Percentiles rank a stretch among this genome's conserved stretches.
Conservation (phyloP, 2,797 vertebrate genomes). For the Cossypha heuglini region DNA sequence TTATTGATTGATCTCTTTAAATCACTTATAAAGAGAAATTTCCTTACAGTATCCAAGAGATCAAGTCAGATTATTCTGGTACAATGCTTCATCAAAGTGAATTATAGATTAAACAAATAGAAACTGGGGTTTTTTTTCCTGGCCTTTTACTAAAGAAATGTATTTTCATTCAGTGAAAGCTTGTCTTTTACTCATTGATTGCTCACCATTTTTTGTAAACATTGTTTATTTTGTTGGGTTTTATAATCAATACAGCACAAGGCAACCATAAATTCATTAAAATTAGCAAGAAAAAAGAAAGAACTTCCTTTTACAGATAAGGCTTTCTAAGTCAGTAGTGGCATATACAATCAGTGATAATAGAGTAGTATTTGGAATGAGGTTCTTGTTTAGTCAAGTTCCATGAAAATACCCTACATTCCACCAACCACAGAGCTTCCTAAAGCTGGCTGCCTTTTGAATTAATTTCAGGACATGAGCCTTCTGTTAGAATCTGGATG, state of each 20-base stretch:
- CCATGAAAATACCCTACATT: not conserved
- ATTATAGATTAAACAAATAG: constrained; percentile 9
- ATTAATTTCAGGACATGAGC: not conserved
- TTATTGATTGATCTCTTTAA: not conserved
- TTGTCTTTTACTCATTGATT: not conserved
- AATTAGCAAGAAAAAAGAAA: not conserved
- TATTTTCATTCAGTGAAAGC: not conserved
- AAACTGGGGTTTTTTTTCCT: not conserved
- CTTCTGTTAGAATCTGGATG: not conserved
- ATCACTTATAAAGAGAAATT: not conserved
- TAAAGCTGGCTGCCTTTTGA: not conserved
- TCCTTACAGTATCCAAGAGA: not conserved
- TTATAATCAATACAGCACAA: not conserved
- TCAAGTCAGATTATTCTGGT: not conserved
- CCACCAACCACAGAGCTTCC: not conserved
- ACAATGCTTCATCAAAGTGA: not conserved
- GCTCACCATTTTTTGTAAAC: not conserved
- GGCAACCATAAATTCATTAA: not conserved
- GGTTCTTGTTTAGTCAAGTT: not conserved
- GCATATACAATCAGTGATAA: not conserved
- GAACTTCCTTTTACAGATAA: not conserved
- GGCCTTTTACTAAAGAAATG: not conserved
- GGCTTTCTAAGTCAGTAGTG: not conserved
- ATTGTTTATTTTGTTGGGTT: not conserved
- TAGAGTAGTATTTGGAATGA: not conserved